Percentiles rank a stretch among this genome's conserved stretches.
These are phyloP conservation scores for Cygnus buccinator DNA, from an alignment of 2,113 vertebrate species.

Conservation along the genomic window DNA sequence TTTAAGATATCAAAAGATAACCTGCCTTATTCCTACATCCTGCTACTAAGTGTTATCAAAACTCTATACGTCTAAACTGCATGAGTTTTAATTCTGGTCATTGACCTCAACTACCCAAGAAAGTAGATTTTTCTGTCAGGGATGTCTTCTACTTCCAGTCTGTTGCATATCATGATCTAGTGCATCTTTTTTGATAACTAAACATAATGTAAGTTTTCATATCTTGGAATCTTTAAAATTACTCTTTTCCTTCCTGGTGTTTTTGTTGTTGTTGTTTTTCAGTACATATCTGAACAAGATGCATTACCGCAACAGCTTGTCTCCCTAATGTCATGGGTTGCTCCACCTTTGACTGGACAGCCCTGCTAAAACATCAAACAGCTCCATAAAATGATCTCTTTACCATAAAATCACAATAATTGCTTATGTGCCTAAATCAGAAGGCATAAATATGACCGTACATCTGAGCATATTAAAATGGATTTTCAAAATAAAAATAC, in stretches of 20 bases:
- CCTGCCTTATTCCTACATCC: neutral
- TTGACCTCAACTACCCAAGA: neutral
- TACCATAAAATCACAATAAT: neutral
- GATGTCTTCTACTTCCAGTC: neutral
- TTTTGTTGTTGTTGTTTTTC: too few species aligned
- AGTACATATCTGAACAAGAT: neutral
- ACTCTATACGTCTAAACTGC: neutral
- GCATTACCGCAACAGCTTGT: neutral
- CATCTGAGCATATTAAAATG: accelerated
- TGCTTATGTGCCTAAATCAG: neutral
- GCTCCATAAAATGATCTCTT: neutral
- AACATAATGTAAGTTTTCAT: neutral
- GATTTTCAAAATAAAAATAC: accelerated
- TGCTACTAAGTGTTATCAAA: neutral
- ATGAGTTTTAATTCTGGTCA: neutral
- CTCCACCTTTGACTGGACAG: neutral
- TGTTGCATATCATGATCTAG: neutral
- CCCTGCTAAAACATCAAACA: neutral
- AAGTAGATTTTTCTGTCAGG: neutral
- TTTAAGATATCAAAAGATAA: neutral
- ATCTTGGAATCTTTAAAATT: neutral
- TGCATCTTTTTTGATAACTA: neutral
- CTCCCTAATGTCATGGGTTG: neutral
- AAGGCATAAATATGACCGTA: accelerated
- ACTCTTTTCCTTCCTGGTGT: neutral